Evolutionary conservation across 1,140 invertebrate species (phyloP).

Genomic region (Wasmannia auropunctata): DNA sequence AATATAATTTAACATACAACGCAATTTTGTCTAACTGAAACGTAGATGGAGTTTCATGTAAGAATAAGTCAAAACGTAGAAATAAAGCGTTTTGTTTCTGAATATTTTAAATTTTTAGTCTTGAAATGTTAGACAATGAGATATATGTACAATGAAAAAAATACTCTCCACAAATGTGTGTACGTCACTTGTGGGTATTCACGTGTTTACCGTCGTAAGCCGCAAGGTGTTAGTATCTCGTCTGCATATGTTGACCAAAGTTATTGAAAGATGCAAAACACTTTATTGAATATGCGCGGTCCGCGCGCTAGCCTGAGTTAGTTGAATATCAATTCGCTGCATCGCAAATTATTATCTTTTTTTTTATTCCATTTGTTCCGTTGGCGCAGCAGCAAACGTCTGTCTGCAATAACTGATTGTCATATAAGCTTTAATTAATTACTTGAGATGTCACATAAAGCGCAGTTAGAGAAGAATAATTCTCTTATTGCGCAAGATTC

Average conservation of each 20-base stretch:
- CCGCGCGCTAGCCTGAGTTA: background rate
- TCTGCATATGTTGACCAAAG: slow-evolving; percentile 7
- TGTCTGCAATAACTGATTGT: slow-evolving; percentile 17
- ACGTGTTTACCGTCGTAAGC: background rate
- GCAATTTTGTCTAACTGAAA: background rate
- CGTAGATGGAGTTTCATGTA: background rate
- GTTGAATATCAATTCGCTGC: slow-evolving; percentile 40
- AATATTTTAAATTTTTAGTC: background rate
- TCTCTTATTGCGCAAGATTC: background rate
- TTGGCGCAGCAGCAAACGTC: background rate
- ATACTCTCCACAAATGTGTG: background rate
- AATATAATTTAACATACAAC: background rate
- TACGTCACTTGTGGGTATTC: background rate
- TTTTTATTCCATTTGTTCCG: background rate
- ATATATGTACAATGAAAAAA: background rate
- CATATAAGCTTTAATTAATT: slow-evolving; percentile 22
- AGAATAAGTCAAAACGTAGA: background rate
- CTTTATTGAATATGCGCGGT: slow-evolving; percentile 36
- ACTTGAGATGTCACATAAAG: background rate
- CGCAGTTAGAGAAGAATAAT: background rate
- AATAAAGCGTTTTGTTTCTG: background rate
- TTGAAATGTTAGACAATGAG: background rate
- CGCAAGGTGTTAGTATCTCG: slow-evolving; percentile 18
- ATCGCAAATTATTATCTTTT: slow-evolving; percentile 13
- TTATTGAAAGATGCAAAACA: slow-evolving; percentile 29